A percentile compares a stretch with the other conserved stretches of the same genome.
Conservation (phyloP, 2,113 vertebrate genomes). For the Corythornis cristatus region DNA sequence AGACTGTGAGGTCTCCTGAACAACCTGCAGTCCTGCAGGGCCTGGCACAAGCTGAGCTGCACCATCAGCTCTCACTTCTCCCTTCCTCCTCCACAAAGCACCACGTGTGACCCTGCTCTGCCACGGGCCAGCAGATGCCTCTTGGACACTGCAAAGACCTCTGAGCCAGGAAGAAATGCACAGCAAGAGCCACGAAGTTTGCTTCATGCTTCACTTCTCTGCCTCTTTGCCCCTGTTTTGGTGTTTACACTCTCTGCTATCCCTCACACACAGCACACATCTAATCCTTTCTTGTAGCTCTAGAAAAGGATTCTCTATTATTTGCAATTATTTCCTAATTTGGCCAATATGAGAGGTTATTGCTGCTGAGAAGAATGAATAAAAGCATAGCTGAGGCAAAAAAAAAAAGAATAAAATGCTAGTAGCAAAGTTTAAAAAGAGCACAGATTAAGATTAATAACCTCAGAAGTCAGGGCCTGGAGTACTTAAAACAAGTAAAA, state of each 20-base stretch:
- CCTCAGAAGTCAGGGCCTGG: neutral
- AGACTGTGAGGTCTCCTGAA: neutral
- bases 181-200: neutral
- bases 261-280: constrained; percentile 21
- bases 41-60: neutral
- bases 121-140: neutral
- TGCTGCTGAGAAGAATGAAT: constrained; percentile 70
- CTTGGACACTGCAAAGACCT: neutral
- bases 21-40: neutral
- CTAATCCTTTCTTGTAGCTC: constrained; percentile 32
- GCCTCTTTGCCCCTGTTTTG: neutral
- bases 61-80: neutral
- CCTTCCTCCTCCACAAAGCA: neutral
- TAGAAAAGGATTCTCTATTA: constrained; percentile 62
- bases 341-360: constrained; percentile 69
- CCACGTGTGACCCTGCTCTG: accelerated
- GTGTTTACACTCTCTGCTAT: constrained; percentile 46
- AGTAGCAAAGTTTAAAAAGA: constrained; percentile 74
- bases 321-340: constrained; percentile 74
- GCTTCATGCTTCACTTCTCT: neutral
- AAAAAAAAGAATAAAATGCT: constrained; percentile 62
- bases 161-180: neutral
- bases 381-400: constrained; percentile 68
- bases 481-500: constrained; percentile 63
- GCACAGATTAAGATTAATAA: constrained; percentile 67